Evolutionary conservation across 2,888 invertebrate genomes (phyloP), one percentile per base, ranked within the genome.

Genomic region (Troides helena): DNA sequence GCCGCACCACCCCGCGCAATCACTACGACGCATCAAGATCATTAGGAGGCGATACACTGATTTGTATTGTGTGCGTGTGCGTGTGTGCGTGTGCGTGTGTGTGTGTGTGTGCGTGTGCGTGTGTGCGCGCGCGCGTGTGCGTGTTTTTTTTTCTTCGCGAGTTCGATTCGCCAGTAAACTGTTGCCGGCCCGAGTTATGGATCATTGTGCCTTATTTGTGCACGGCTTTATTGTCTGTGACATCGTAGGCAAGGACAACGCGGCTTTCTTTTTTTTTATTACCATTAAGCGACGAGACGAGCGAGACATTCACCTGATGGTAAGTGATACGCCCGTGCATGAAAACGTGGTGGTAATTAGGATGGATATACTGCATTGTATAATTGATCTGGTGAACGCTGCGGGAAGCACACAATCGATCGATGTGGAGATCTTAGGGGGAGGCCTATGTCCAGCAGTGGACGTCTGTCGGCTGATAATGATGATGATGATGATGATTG

Each of bases 21-120:
- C 87, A 83, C 84, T 80, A 76, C 80, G 81, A 85, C 81, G 78
- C 85, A 86, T 87, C 88, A 85, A 88, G 87, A 89, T 90, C 89
- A 90, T 90, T 90, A 90, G 81, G 80, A 83, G 84, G 85, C 86
- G 88, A 91, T 90, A 90, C 86, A 84, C 84, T 88, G 88, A 90
- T 89, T 89, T 89, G 87, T 89, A 84, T 85, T 80, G 80, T 81
- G 77, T 10, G 39, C 39, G 39, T 39, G 53, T 14, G 17, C 14
- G 1, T 53, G 30, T 25, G 25, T 1, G 25, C 1, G 25, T 25
- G 25, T 3, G 25, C 3, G 25, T 1, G 25, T 2, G 25, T 1
- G 25, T 1, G 25, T 3, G 25, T 25, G 25, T 25, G 25, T 25
- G 25, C 25, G 25, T 80, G 80, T 81, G 77, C 6, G 39, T 8